Evolutionary conservation across 2,797 vertebrate genomes (phyloP), one percentile per base, ranked within the genome.

Genomic region (Oophaga sylvatica): DNA sequence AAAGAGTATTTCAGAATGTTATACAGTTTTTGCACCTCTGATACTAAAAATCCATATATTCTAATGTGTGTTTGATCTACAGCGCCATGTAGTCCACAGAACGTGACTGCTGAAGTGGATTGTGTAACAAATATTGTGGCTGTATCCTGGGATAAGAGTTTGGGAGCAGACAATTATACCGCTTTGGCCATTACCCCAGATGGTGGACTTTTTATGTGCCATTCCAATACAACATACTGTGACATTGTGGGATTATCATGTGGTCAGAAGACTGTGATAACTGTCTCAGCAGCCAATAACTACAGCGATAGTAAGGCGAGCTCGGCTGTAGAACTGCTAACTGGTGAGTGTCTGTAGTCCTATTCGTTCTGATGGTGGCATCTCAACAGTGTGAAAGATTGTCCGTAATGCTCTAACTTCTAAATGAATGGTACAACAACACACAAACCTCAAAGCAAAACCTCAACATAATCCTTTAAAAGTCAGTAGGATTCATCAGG

Each of bases 51-150:
- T 15, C 13, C 15, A 31, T 31, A 68, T 29, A 31, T 68, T 29
- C 12, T 35, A 19, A 35, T 75, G 20, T 75, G 22, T 53, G 71
- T n/a, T 45, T 75, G 29, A 26, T 91, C 88, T 87, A 89, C 90
- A 96, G 96, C 93, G 5, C 95, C 95, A 1, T 96, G 96, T 88
- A 87, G 93, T 65, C 95, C 95, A 8, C 60, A 86, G 73, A 94
- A 95, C 20, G 81, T 96, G 80, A 93, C 85, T 1, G 89, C 92
- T 22, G 90, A 90, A 29, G 90, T 96, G 87, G 68, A 94, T 90
- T 96, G 95, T 91, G 90, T 94, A 89, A 95, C 94, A 88, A 94
- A 95, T 91, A 94, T 93, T 0, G 94, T 91, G 0, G 85, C 41
- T 0, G 93, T 96, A 65, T 94, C 91, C 86, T 96, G 96, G 96